Evolutionary conservation across 2,113 vertebrate species (phyloP), one percentile per base, ranked within the genome.

Genomic region (Fulica atra): DNA sequence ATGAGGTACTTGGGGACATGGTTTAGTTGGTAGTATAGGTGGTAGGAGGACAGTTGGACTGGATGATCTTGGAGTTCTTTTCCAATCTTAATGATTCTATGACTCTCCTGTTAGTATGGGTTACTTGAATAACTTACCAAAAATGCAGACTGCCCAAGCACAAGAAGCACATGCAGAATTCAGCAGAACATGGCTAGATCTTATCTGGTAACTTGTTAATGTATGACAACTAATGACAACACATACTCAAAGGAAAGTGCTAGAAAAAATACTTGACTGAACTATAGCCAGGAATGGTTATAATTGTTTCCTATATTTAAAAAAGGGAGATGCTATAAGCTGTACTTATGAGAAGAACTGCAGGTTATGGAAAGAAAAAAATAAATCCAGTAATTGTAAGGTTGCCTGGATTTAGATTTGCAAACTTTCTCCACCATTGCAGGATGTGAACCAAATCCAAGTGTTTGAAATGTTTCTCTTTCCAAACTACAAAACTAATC

Each of bases 391-490:
- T n/a, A 40, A 72, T 61, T 48, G 6, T 79, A 50, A 65, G 28
- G 44, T 46, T 85, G 11, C 40, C 51, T 72, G 61, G 25, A 63
- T 64, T 68, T 48, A 66, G 31, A n/a, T 89, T 85, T 80, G 42
- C 50, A 89, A 70, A 80, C 24, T 7, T 85, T 53, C 70, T 68
- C 46, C 26, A 61, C 25, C 6, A 2, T 57, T 80, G 18, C 40
- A 87, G 78, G 20, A 69, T 42, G 78, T 94, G 94, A 96, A 89
- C 33, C 31, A 69, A 82, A 89, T 64, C 84, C 95, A 80, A 77
- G 28, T 14, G 9, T 80, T 50, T 77, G 65, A 94, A 89, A 77
- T 94, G 44, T 46, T 44, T 6, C 40, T 38, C 57, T 86, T 56
- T 91, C 36, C 79, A 88, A 85, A 92, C 79, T 28, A 76, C 36